A percentile compares a stretch with the other conserved stretches of the same genome.
phyloP scores from a whole-genome alignment of 2,113 vertebrate species.

The Cervus canadensis region DNA sequence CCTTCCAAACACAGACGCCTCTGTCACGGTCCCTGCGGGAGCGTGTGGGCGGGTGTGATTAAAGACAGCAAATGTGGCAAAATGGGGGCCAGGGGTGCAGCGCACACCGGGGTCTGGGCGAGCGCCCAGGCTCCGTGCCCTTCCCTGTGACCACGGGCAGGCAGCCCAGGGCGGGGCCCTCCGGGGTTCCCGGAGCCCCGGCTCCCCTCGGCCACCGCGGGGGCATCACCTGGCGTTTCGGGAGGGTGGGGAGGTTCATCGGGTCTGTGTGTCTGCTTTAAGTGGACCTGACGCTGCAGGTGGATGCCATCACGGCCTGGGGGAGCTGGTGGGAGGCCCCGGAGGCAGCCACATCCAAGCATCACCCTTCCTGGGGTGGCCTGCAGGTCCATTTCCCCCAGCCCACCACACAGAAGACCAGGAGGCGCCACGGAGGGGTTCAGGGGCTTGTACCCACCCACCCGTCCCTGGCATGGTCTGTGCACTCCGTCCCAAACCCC shows the following conservation, averaged over 20 bases:
- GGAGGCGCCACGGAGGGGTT: not conserved
- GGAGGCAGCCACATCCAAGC: not conserved
- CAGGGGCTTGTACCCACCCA: not conserved
- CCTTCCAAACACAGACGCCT: not conserved
- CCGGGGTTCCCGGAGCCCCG: not conserved
- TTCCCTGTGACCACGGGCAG: fast-evolving
- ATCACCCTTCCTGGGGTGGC: not conserved
- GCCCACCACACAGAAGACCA: not conserved
- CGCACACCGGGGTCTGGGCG: fast-evolving
- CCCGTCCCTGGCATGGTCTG: not conserved
- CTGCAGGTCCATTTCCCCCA: too few relatives aligned
- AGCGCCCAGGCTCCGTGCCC: not conserved
- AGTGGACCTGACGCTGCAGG: not conserved
- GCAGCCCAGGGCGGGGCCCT: not conserved
- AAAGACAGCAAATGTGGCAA: not conserved
- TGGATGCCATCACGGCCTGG: not conserved
- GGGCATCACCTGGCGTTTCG: fast-evolving
- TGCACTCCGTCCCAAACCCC: not conserved
- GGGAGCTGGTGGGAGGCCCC: not conserved
- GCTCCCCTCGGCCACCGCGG: not conserved
- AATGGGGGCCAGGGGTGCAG: not conserved
- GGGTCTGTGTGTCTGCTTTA: not conserved
- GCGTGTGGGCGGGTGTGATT: not conserved
- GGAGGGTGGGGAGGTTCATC: not conserved
- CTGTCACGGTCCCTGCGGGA: fast-evolving